Percentiles rank a stretch among this genome's conserved stretches.
phyloP scores from a whole-genome alignment of 2,797 vertebrate species.

The Pangasius macronema region DNA sequence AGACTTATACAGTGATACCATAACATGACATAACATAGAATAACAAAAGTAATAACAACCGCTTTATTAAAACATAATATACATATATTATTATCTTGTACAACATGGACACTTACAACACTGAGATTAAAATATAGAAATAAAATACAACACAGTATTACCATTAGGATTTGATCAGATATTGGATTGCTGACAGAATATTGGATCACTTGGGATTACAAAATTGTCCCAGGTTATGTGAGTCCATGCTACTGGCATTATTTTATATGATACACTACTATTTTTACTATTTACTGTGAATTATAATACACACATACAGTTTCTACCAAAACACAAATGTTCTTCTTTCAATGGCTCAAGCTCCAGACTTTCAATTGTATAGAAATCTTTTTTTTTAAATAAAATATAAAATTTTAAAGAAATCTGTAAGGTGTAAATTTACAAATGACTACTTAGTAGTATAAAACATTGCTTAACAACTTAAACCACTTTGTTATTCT shows the following conservation, averaged over 20 bases:
- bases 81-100: neutral
- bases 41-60: neutral
- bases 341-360: neutral
- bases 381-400: neutral
- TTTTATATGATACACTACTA: neutral
- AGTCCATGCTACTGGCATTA: neutral
- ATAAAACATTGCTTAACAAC: neutral
- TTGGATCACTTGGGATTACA: neutral
- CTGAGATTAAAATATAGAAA: neutral
- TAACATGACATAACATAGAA: neutral
- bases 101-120: neutral
- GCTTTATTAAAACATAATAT: neutral
- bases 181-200: neutral
- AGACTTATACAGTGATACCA: neutral
- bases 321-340: neutral
- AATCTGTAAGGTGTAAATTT: neutral
- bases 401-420: neutral
- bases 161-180: neutral
- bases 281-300: neutral
- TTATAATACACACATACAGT: neutral
- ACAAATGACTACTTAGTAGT: neutral
- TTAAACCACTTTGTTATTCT: neutral
- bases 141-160: neutral
- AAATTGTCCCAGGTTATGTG: neutral
- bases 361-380: neutral